Base-by-base conservation (phyloP, 2,797 vertebrate genomes). In the Epinephelus malabaricus region DNA sequence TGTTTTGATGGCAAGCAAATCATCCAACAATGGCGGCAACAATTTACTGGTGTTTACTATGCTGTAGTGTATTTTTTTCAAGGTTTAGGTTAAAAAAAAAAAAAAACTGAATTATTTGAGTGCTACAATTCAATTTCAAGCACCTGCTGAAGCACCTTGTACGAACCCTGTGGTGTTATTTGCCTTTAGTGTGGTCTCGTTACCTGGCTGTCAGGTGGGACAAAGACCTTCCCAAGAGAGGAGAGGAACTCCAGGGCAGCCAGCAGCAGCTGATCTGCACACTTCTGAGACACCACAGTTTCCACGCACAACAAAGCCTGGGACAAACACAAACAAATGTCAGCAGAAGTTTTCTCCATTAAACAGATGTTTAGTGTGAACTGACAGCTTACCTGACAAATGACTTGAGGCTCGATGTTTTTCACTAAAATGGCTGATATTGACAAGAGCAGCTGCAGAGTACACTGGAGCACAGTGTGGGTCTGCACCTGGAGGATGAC, bases 191-290 rank as follows among this genome's bases (percentile, higher is more conserved):
- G 10, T 25, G 64, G 21, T 69, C 69, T 45, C 13, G 43, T 72
- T 76, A 98, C 98, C 97, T 98, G 97, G 79, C 90, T 87, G 76
- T 96, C 95, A 25, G 89, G 88, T 66, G 97, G 95, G 58, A 99
- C 84, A 71, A 95, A 95, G 43, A 96, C 84, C 85, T 95, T 97
- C 69, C 98, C 97, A 58, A 98, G 78, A 5, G 96, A 96, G 61
- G 95, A 94, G 23, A 98, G 89, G 84, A 98, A 97, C 76, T 96
- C 95, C 78, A 96, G 89, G 58, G 92, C 76, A n/a, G 96, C 95
- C 68, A 98, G 90, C 55, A 95, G 84, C 73, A 97, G 76, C 0
- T 96, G 88, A 78, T 98, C 96, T 0, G 92, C 88, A 86, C 96
- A 95, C 59, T 92, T 90, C 43, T 91, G 54, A 69, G 95, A 94